Percentiles rank a stretch among this genome's conserved stretches.
These are phyloP conservation scores for Protula sp. DNA, from an alignment of 2,888 invertebrate genomes.

Conservation along the genomic window DNA sequence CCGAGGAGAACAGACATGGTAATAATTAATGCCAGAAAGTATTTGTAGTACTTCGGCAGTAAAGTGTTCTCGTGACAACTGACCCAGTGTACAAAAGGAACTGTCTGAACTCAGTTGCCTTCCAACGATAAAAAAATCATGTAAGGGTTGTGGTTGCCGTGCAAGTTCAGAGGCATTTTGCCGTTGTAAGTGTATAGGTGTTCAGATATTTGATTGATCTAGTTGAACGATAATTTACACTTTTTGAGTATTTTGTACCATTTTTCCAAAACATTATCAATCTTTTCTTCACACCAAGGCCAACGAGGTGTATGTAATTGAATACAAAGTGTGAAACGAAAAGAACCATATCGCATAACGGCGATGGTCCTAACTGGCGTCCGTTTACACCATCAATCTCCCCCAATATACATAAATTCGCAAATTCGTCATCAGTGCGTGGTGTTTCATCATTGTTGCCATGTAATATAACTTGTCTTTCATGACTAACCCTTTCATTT, in stretches of 20 bases:
- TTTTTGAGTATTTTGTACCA: slow-evolving; percentile 23
- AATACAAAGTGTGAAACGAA: slow-evolving; percentile 31
- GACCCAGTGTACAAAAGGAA: slow-evolving; percentile 33
- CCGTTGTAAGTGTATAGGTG: slow-evolving; percentile 10
- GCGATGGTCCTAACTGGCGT: slow-evolving; percentile 27
- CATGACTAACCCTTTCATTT: neutral
- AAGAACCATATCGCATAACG: slow-evolving; percentile 23
- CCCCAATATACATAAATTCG: slow-evolving; percentile 19
- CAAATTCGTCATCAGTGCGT: slow-evolving; percentile 12
- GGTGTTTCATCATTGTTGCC: slow-evolving; percentile 10
- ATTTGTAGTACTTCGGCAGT: slow-evolving; percentile 16
- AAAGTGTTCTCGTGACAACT: slow-evolving; percentile 21
- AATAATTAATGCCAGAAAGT: slow-evolving; percentile 28
- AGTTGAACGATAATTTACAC: slow-evolving; percentile 5
- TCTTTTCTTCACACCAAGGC: slow-evolving; percentile 32
- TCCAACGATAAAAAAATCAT: slow-evolving; percentile 31
- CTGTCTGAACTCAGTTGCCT: slow-evolving; percentile 33
- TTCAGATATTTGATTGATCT: slow-evolving; percentile 6
- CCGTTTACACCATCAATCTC: too few relatives aligned
- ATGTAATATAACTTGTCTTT: slow-evolving; percentile 1
- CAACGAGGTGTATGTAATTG: slow-evolving; percentile 42
- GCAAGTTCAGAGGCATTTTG: slow-evolving; percentile 28
- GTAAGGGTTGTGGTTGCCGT: slow-evolving; percentile 25
- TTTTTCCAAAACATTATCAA: slow-evolving; percentile 24
- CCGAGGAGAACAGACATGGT: slow-evolving; percentile 22